A percentile compares a stretch with the other conserved stretches of the same genome.
phyloP scores from a whole-genome alignment of 2,888 invertebrate genomes.

The Synergus gifuensis region DNA sequence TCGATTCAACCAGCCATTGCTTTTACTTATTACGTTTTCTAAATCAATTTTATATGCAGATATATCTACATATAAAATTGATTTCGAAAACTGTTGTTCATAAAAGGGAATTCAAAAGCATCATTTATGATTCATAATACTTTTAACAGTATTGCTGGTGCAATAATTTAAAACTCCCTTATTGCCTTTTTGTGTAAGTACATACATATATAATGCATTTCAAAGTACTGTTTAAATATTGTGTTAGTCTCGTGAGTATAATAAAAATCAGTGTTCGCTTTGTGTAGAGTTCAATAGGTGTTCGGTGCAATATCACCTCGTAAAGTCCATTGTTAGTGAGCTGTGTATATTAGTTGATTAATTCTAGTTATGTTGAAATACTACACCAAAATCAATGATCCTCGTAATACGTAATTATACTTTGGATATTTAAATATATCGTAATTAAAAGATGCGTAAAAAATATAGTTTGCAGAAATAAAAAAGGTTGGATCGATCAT shows the following conservation, averaged over 20 bases:
- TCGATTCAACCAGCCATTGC: background rate
- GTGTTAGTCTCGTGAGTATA: background rate
- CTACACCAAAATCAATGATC: background rate
- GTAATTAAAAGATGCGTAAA: background rate
- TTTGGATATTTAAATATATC: background rate
- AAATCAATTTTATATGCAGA: no score
- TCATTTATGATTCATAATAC: background rate
- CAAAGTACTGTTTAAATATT: constrained; percentile 20
- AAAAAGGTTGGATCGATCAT: background rate
- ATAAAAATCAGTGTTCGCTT: constrained; percentile 9
- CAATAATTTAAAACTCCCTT: background rate
- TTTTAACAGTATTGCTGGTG: background rate
- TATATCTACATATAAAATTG: background rate
- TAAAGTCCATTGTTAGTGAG: constrained; percentile 4
- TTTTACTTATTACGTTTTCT: no score
- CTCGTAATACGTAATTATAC: background rate
- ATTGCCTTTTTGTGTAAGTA: background rate
- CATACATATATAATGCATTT: background rate
- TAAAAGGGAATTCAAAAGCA: background rate
- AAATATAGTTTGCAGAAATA: background rate
- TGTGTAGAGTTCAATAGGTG: background rate
- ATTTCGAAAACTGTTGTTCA: background rate
- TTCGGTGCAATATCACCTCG: constrained; percentile 6
- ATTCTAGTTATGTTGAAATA: background rate
- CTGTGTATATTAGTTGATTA: background rate